Percentiles rank a stretch among this genome's conserved stretches.
Conservation (phyloP, 2,113 vertebrate species). For the Chamaea fasciata region DNA sequence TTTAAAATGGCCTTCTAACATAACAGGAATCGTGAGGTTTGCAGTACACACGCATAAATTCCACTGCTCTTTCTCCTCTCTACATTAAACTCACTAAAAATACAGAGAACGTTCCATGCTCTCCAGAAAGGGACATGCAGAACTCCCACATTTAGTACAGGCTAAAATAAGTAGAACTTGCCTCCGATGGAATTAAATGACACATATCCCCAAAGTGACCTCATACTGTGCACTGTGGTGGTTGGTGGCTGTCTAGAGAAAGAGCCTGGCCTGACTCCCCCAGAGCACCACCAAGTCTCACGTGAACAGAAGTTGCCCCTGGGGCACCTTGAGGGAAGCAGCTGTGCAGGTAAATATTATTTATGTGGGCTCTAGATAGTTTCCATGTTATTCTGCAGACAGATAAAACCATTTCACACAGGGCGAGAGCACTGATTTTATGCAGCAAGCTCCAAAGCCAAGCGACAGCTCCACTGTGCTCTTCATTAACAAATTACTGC, state of each 20-base stretch:
- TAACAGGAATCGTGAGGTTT: background rate
- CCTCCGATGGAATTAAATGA: background rate
- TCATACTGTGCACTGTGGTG: background rate
- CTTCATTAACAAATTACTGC: background rate
- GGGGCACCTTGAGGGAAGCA: background rate
- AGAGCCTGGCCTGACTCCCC: background rate
- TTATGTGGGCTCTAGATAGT: background rate
- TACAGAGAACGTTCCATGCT: background rate
- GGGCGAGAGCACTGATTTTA: background rate
- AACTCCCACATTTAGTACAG: background rate
- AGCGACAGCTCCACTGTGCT: background rate
- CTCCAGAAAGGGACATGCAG: background rate
- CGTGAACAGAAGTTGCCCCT: background rate
- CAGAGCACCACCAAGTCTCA: background rate
- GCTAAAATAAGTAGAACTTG: slow-evolving; percentile 3
- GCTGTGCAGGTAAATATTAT: background rate
- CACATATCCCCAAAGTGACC: background rate
- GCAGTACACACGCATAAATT: background rate
- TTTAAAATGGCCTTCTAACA: background rate
- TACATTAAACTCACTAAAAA: background rate
- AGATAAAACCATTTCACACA: background rate
- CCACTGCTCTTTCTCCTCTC: background rate
- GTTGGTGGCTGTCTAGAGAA: background rate
- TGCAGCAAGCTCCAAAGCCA: background rate
- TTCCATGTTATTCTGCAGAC: background rate